phyloP scores from a whole-genome alignment of 2,888 invertebrate genomes.

The Pachymerium ferrugineum region DNA sequence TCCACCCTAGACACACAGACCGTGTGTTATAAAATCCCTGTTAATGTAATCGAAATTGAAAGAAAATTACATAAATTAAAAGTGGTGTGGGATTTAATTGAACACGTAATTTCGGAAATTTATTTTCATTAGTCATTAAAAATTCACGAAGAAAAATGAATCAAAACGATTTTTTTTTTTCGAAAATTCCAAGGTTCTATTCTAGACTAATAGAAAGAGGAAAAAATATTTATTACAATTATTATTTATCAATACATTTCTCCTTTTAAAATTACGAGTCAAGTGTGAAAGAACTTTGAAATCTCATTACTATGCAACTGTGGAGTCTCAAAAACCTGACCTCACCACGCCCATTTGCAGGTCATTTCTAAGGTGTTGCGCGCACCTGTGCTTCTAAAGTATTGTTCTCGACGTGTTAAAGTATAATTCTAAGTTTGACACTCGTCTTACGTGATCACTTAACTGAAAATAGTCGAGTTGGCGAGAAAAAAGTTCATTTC shows the following conservation, averaged over 20 bases:
- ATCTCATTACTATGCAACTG: constrained; percentile 23
- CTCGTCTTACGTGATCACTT: background rate
- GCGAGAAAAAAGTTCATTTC: background rate
- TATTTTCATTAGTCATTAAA: background rate
- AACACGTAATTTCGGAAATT: background rate
- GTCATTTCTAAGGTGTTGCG: constrained; percentile 22
- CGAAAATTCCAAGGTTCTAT: too few relatives aligned
- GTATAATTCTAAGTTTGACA: background rate
- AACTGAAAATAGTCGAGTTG: background rate
- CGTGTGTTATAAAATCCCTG: background rate
- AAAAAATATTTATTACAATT: background rate
- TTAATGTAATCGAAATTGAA: background rate
- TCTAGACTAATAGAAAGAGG: background rate
- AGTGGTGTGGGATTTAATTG: background rate
- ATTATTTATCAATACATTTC: background rate
- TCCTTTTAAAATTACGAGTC: background rate
- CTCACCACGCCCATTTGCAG: constrained; percentile 17
- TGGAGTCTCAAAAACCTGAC: constrained; percentile 24
- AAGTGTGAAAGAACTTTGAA: constrained; percentile 25
- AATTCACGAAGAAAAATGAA: background rate
- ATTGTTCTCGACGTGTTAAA: background rate
- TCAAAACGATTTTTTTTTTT: too few relatives aligned
- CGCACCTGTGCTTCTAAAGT: constrained; percentile 18
- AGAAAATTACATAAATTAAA: background rate
- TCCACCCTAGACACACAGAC: constrained; percentile 27